These are phyloP conservation scores for Aegotheles bennettii DNA, from an alignment of 2,113 vertebrate genomes.

Conservation along the genomic window DNA sequence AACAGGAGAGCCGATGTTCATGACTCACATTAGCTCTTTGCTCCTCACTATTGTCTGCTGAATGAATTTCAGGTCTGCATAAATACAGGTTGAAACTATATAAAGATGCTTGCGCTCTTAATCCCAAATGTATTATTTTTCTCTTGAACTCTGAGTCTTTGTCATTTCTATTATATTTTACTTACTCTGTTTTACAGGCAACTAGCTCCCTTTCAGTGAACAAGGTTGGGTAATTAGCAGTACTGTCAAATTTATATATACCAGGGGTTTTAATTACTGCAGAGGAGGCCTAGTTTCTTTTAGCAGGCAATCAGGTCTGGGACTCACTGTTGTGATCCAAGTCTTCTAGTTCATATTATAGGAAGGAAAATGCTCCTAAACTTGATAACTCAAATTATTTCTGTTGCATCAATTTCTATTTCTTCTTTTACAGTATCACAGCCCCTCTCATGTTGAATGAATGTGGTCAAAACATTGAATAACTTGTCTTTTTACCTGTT, in stretches of 20 bases:
- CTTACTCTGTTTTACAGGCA: neutral
- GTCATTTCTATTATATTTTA: constrained; percentile 23
- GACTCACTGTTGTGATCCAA: neutral
- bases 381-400: neutral
- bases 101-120: neutral
- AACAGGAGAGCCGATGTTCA: neutral
- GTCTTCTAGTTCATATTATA: neutral
- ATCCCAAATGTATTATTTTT: neutral
- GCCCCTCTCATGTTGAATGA: fast-evolving
- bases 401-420: neutral
- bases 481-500: neutral
- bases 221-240: constrained; percentile 18
- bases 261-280: neutral
- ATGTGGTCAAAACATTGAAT: neutral
- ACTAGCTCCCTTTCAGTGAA: constrained; percentile 17
- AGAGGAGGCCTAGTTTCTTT: neutral
- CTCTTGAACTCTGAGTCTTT: neutral
- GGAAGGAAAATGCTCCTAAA: neutral
- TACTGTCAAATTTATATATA: constrained; percentile 24
- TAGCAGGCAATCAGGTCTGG: neutral
- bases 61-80: neutral
- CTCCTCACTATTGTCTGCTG: neutral
- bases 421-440: neutral
- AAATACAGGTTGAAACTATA: neutral
- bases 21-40: neutral